Evolutionary conservation across 2,113 vertebrate genomes (phyloP), one percentile per base, ranked within the genome.

Genomic region (Herpailurus yagouaroundi): DNA sequence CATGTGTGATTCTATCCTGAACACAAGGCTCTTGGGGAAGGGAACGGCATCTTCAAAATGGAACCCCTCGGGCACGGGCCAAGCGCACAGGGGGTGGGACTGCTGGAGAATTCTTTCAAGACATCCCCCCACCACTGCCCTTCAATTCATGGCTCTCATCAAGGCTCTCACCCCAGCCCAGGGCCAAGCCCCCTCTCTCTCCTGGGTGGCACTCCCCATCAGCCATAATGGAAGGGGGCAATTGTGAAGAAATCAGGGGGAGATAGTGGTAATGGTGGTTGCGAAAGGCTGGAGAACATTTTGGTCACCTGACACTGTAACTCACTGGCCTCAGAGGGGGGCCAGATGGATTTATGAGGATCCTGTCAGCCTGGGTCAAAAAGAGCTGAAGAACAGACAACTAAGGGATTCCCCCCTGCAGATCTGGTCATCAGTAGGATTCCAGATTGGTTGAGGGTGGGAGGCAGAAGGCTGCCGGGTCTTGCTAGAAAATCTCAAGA

Each of bases 1-100:
- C 96, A 33, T 97, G 93, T 77, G 94, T 60, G 95, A 91, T 96
- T 98, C 98, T 95, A 81, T 94, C 74, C 97, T 83, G 68, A 25
- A 27, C 73, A 48, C 94, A 19, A 5, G 66, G 74, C 73, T 15
- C 1, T 97, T 86, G 73, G 85, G 89, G 73, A 36, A 96, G 88
- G 79, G 98, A 93, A 92, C 23, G 21, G 45, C 81, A n/a, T 87
- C 45, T 79, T 89, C n/a, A 31, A 89, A 96, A 73, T 7, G 19
- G 89, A 93, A 36, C 29, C 9, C 0, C 3, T 41, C 89, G 79
- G 60, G 73, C 31, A 1, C 3, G 2, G 9, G 38, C 66, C 97
- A 90, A 2, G 11, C 4, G 3, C 73, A 15, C 27, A 10, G 11
- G 48, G 73, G 33, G 36, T 33, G 19, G 84, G 63, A 29, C 52